These are phyloP conservation scores for Planiliza haematocheilus DNA, from an alignment of 2,113 vertebrate species.

Conservation along the genomic window DNA sequence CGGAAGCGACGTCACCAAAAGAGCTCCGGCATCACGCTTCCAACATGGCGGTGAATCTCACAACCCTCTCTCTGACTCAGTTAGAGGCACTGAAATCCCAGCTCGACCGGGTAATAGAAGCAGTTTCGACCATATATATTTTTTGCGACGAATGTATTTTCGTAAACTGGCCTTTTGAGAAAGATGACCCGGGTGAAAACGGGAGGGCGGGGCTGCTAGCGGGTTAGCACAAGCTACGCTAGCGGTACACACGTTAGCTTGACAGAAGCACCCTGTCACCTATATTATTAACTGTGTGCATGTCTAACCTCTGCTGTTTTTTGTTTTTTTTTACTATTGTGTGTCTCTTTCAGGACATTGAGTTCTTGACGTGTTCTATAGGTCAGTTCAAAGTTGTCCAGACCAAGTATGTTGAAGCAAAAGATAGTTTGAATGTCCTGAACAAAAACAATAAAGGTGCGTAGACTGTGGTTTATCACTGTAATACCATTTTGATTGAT, in stretches of 20 bases:
- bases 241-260: slow-evolving; percentile 3
- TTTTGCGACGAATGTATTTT: fast-evolving
- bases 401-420: slow-evolving; percentile 94
- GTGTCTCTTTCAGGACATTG: slow-evolving; percentile 86
- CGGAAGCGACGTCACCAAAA: slow-evolving; percentile 56
- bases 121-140: fast-evolving
- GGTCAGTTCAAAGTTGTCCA: slow-evolving; percentile 93
- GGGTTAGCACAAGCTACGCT: slow-evolving; percentile 27
- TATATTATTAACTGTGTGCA: not conserved
- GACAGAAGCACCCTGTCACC: not conserved
- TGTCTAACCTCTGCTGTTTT: not conserved
- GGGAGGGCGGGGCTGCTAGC: not conserved
- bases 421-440: slow-evolving; percentile 90
- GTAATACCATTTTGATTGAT: too few species aligned
- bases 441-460: slow-evolving; percentile 89
- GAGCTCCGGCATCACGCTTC: slow-evolving; percentile 39
- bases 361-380: slow-evolving; percentile 93
- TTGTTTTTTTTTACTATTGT: not conserved
- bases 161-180: fast-evolving
- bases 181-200: too few species aligned
- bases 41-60: slow-evolving; percentile 93
- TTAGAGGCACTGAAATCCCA: slow-evolving; percentile 92
- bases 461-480: slow-evolving; percentile 24
- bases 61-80: slow-evolving; percentile 89
- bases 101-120: slow-evolving; percentile 86